phyloP scores from a whole-genome alignment of 2,113 vertebrate species.

The Notothenia coriiceps region DNA sequence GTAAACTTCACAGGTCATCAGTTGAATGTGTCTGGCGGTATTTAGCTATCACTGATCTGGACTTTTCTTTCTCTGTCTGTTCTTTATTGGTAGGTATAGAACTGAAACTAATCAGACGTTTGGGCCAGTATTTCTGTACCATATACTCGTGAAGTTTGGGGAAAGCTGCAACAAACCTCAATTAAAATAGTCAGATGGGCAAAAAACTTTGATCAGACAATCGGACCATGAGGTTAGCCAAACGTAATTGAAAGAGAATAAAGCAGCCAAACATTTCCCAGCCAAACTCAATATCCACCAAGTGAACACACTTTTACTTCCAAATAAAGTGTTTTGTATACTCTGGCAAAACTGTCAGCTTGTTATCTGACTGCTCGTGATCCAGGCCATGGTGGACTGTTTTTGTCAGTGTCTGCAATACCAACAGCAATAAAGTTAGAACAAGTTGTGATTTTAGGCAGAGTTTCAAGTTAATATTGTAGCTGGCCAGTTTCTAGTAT shows the following conservation, averaged over 20 bases:
- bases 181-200: too few species aligned
- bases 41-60: not conserved
- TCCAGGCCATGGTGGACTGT: not conserved
- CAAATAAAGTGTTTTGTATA: conserved; percentile 8
- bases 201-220: not conserved
- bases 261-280: not conserved
- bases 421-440: not conserved
- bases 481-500: not conserved
- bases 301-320: not conserved
- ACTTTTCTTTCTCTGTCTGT: too few species aligned
- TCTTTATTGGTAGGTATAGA: not conserved
- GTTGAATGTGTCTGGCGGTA: conserved; percentile 11
- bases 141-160: not conserved
- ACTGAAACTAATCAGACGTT: not conserved
- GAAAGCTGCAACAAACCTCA: not conserved
- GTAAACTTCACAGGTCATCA: conserved; percentile 31
- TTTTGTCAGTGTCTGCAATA: too few species aligned
- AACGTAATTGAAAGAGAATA: not conserved
- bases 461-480: not conserved
- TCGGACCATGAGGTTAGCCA: not conserved
- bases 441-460: not conserved
- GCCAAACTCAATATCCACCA: not conserved
- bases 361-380: not conserved
- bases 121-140: not conserved
- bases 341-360: not conserved